Evolutionary conservation across 2,888 invertebrate species (phyloP).

Genomic region (Ochropleura leucogaster): DNA sequence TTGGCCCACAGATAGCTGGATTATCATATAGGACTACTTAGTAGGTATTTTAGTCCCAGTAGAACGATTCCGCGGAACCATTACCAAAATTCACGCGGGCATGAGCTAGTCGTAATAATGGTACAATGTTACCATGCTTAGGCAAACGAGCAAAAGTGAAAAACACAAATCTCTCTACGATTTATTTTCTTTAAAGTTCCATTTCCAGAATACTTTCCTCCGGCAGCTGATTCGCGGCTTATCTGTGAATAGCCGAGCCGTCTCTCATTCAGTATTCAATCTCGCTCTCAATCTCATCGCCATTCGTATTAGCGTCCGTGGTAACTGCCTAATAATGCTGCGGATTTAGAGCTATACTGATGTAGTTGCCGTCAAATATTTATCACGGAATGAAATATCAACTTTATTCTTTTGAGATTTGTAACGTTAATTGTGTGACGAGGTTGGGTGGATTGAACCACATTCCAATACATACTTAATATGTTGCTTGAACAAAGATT

Average conservation of each 20-base stretch:
- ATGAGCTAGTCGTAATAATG: no score
- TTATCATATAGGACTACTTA: no score
- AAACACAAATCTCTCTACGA: background rate
- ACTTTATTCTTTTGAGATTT: background rate
- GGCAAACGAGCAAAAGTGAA: background rate
- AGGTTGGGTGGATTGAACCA: background rate
- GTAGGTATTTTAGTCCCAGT: no score
- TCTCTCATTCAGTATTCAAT: slow-evolving; percentile 65
- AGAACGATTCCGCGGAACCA: no score
- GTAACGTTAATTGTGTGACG: background rate
- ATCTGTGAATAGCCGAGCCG: slow-evolving; percentile 55
- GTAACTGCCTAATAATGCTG: slow-evolving; percentile 49
- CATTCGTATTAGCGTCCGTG: slow-evolving; percentile 48
- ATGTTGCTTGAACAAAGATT: background rate
- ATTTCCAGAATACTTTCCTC: slow-evolving; percentile 51
- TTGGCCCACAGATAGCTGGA: no score
- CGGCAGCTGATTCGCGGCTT: slow-evolving; percentile 50
- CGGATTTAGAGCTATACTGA: slow-evolving; percentile 23
- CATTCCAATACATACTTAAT: background rate
- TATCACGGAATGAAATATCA: background rate
- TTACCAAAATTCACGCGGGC: no score
- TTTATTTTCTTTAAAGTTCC: slow-evolving; percentile 6
- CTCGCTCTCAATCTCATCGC: slow-evolving; percentile 51
- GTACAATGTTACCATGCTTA: no score
- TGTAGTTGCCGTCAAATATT: slow-evolving; percentile 2